Percentiles rank a stretch among this genome's conserved stretches.
Evolutionary conservation across 2,888 invertebrate genomes (phyloP).

Genomic region (Nomada fucata): DNA sequence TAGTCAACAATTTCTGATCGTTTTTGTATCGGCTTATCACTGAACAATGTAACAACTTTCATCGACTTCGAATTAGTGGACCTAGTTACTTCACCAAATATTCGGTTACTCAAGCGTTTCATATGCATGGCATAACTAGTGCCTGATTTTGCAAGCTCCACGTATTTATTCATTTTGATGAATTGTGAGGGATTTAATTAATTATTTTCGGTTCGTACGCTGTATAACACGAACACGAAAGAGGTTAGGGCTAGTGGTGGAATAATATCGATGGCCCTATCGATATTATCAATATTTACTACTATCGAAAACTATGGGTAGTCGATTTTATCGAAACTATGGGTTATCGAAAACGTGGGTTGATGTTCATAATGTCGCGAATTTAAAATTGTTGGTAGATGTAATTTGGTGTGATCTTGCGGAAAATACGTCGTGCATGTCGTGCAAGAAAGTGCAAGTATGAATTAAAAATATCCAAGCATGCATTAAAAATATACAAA

Average conservation of each 20-base stretch:
- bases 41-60: conserved; percentile 92
- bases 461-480: too few relatives aligned
- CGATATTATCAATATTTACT: too few relatives aligned
- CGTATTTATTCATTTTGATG: conserved; percentile 87
- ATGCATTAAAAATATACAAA: too few relatives aligned
- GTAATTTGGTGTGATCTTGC: too few relatives aligned
- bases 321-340: too few relatives aligned
- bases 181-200: background rate
- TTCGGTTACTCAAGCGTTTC: conserved; percentile 93
- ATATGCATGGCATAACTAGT: conserved; percentile 94
- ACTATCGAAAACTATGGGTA: too few relatives aligned
- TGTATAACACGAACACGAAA: background rate
- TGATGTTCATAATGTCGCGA: too few relatives aligned
- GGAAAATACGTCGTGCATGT: too few relatives aligned
- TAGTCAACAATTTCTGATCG: conserved; percentile 91
- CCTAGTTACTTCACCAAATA: conserved; percentile 94
- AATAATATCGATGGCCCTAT: too few relatives aligned
- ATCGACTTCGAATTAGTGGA: conserved; percentile 91
- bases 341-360: too few relatives aligned
- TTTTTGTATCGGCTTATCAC: conserved; percentile 90
- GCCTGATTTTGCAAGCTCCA: conserved; percentile 88
- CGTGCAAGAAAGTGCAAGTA: too few relatives aligned
- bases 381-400: too few relatives aligned
- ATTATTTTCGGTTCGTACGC: background rate
- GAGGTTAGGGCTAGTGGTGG: conserved; percentile 26